A percentile compares a stretch with the other conserved stretches of the same genome.
These are phyloP conservation scores for Taeniopygia guttata DNA, from an alignment of 2,797 vertebrate species.

Conservation along the genomic window DNA sequence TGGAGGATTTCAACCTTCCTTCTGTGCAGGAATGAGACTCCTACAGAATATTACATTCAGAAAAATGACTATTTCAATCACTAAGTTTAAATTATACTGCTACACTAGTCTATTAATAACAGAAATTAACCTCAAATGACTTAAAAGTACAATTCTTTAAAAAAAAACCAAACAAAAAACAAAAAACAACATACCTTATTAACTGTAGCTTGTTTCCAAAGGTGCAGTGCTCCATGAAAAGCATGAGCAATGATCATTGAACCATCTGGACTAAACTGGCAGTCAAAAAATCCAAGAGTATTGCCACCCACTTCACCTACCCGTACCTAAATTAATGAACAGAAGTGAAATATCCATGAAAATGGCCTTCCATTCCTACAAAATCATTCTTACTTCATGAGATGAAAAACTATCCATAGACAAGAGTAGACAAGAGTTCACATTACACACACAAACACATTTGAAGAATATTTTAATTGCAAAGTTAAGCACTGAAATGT, in stretches of 20 bases:
- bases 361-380: not conserved
- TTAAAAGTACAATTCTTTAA: not conserved
- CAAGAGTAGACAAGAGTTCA: conserved; percentile 22
- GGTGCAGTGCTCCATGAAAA: conserved; percentile 93
- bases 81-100: not conserved
- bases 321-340: conserved; percentile 82
- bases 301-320: conserved; percentile 98
- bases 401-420: not conserved
- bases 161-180: too few relatives aligned
- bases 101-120: not conserved
- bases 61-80: not conserved
- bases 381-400: not conserved
- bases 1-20: not conserved
- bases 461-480: conserved; percentile 42
- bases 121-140: not conserved
- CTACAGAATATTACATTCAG: not conserved
- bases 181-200: conserved; percentile 80
- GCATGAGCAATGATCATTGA: conserved; percentile 91
- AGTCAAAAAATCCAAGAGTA: conserved; percentile 94
- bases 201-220: conserved; percentile 83
- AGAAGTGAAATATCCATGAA: conserved; percentile 16
- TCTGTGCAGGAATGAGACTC: not conserved
- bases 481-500: not conserved
- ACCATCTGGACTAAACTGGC: conserved; percentile 91
- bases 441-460: conserved; percentile 49